These are phyloP conservation scores for Hypselothyrea guttata DNA, from an alignment of 2,888 invertebrate genomes.

Conservation along the genomic window DNA sequence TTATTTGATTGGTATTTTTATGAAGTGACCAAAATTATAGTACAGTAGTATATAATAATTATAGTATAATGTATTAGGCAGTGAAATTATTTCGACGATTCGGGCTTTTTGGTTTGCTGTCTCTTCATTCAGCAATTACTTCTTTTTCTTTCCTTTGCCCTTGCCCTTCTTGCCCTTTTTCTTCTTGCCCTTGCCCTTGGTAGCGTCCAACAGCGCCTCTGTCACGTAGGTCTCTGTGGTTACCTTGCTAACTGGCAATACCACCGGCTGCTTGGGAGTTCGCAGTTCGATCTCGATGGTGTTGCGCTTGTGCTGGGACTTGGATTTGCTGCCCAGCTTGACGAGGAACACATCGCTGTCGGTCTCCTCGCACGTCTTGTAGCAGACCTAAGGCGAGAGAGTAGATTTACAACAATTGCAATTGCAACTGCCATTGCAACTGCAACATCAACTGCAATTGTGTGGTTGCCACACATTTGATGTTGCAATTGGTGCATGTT, in stretches of 20 bases:
- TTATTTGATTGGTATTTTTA: neutral
- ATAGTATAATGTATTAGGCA: no score
- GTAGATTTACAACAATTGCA: neutral
- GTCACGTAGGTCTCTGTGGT: slow-evolving; percentile 87
- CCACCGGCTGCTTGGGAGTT: slow-evolving; percentile 87
- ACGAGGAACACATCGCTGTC: slow-evolving; percentile 88
- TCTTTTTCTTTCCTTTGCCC: slow-evolving; percentile 25
- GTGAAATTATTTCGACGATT: no score
- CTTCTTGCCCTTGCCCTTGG: slow-evolving; percentile 17
- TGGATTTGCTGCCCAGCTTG: slow-evolving; percentile 89
- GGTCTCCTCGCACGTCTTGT: slow-evolving; percentile 84
- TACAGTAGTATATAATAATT: neutral
- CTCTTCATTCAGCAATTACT: no score
- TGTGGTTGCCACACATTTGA: neutral
- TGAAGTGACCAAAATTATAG: no score
- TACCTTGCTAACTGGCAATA: slow-evolving; percentile 84
- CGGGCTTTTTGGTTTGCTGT: no score
- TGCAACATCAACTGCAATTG: neutral
- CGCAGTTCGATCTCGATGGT: slow-evolving; percentile 87
- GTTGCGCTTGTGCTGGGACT: slow-evolving; percentile 87
- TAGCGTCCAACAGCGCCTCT: slow-evolving; percentile 81
- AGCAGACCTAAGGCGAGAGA: slow-evolving; percentile 73
- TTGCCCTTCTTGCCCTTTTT: slow-evolving; percentile 47
- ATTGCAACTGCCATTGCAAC: no score
- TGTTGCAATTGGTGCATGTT: no score